phyloP scores from a whole-genome alignment of 2,113 vertebrate genomes.

The Pseudorasbora parva region DNA sequence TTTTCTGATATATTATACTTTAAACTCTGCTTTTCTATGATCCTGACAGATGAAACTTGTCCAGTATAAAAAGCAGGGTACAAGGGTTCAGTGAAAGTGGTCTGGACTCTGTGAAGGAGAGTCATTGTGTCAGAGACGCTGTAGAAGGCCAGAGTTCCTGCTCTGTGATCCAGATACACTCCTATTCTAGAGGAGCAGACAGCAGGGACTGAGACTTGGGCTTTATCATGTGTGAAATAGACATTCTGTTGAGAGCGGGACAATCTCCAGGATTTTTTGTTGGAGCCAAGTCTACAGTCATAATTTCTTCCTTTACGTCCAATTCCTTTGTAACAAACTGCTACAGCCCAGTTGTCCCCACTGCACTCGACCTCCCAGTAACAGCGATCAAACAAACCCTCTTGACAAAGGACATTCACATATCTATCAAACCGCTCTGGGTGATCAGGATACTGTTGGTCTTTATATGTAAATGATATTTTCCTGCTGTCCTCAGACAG shows the following conservation, averaged over 20 bases:
- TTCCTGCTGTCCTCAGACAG: slow-evolving; percentile 47
- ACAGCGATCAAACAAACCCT: not conserved
- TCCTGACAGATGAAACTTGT: not conserved
- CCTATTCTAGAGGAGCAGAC: not conserved
- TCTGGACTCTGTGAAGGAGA: slow-evolving; percentile 30
- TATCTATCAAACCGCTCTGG: slow-evolving; percentile 32
- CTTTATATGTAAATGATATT: not conserved
- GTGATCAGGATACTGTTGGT: slow-evolving; percentile 33
- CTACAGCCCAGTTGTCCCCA: slow-evolving; percentile 19
- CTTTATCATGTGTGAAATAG: slow-evolving; percentile 72
- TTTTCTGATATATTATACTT: not conserved
- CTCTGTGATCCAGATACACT: slow-evolving; percentile 10
- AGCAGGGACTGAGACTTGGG: not conserved
- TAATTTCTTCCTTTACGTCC: slow-evolving; percentile 32
- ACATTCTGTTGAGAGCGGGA: slow-evolving; percentile 68
- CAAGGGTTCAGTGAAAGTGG: slow-evolving; percentile 33
- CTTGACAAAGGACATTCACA: slow-evolving; percentile 19
- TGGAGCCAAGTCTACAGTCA: slow-evolving; percentile 41
- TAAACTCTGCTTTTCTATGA: not conserved
- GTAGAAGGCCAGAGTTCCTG: slow-evolving; percentile 3
- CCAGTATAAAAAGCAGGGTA: not conserved
- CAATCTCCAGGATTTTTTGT: slow-evolving; percentile 59
- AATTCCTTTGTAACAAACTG: slow-evolving; percentile 38
- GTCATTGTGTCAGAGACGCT: slow-evolving; percentile 25
- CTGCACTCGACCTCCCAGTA: slow-evolving; percentile 45